Conservation (phyloP, 2,113 vertebrate species). For the Hemichromis elongatus region DNA sequence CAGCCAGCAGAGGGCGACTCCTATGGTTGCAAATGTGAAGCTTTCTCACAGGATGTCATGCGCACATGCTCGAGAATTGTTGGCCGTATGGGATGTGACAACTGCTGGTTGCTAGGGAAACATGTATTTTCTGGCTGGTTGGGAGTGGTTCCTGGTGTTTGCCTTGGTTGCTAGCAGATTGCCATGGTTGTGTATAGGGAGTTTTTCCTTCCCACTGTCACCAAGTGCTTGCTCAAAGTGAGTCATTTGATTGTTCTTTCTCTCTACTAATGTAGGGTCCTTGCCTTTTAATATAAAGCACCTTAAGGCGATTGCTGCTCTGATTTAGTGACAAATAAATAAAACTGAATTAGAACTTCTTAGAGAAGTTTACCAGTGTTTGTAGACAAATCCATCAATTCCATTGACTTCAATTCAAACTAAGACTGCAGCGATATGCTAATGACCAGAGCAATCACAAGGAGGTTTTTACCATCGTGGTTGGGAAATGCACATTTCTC, state of each 20-base stretch:
- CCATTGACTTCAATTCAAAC: background rate
- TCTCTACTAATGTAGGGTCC: background rate
- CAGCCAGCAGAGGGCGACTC: background rate
- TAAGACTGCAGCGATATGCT: no score
- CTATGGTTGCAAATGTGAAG: background rate
- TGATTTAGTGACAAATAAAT: background rate
- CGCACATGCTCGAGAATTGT: background rate
- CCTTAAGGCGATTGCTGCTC: background rate
- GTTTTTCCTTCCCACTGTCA: background rate
- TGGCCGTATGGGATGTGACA: background rate
- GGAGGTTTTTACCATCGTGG: background rate
- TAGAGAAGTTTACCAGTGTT: background rate
- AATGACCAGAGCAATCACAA: no score
- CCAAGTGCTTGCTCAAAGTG: background rate
- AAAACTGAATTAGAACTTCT: background rate
- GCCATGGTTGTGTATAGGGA: background rate
- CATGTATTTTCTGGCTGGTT: background rate
- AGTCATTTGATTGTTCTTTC: background rate
- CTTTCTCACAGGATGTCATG: rapidly evolving
- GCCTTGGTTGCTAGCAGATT: background rate
- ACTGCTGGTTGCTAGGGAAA: background rate
- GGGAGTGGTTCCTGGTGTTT: background rate
- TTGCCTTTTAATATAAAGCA: background rate
- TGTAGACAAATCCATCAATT: background rate
- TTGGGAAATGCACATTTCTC: background rate